A percentile compares a stretch with the other conserved stretches of the same genome.
Conservation (phyloP, 2,888 invertebrate species). For the Watsonalla binaria region DNA sequence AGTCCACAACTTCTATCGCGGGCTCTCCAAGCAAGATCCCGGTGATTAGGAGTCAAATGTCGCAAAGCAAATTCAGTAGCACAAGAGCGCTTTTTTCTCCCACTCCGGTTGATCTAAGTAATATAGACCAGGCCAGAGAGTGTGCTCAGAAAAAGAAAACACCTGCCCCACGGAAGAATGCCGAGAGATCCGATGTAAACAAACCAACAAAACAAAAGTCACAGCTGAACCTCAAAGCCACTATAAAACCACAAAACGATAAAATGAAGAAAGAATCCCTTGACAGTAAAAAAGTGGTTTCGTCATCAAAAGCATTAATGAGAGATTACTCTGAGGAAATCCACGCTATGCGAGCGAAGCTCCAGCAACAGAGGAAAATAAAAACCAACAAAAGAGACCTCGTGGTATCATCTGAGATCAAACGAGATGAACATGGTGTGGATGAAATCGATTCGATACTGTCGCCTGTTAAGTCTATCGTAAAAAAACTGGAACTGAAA, state of each 20-base stretch:
- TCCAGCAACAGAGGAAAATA: conserved; percentile 72
- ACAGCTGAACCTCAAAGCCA: conserved; percentile 61
- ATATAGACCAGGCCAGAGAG: conserved; percentile 76
- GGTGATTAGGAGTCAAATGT: conserved; percentile 76
- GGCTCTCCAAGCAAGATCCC: conserved; percentile 81
- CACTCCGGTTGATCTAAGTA: conserved; percentile 78
- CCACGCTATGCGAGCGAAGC: conserved; percentile 68
- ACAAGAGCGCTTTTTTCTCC: conserved; percentile 76
- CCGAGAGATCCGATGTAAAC: conserved; percentile 54
- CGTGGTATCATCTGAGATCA: conserved; percentile 44
- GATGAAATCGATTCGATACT: conserved; percentile 54
- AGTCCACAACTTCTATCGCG: conserved; percentile 75
- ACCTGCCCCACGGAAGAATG: conserved; percentile 49
- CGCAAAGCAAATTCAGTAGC: conserved; percentile 70
- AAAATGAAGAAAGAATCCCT: conserved; percentile 59
- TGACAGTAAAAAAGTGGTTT: conserved; percentile 56
- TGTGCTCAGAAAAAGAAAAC: conserved; percentile 74
- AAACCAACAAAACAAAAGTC: conserved; percentile 73
- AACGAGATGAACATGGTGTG: conserved; percentile 56
- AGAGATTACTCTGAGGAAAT: conserved; percentile 74
- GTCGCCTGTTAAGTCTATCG: conserved; percentile 72
- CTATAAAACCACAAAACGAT: conserved; percentile 58
- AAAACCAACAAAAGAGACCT: conserved; percentile 64
- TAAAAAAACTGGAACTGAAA: conserved; percentile 72
- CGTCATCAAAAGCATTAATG: conserved; percentile 53